Evolutionary conservation across 37 sponge, comb jelly and placozoan species (phyloP).

Genomic region (Hormiphora californensis): DNA sequence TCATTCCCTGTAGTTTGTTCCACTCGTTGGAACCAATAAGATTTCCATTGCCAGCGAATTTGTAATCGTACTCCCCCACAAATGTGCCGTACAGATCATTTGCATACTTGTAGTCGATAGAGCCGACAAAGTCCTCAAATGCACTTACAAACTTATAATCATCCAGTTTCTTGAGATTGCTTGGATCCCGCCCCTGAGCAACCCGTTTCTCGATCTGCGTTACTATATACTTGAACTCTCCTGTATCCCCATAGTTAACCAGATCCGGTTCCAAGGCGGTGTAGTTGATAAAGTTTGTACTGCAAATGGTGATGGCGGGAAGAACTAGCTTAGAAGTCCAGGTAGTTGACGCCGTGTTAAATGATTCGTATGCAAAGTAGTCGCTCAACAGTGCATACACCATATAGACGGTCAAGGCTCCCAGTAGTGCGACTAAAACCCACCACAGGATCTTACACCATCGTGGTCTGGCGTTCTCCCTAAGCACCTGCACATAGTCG

Average conservation of each 20-base stretch:
- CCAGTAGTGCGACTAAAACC: not conserved
- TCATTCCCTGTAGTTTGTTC: not conserved
- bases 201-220: too few relatives aligned
- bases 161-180: too few relatives aligned
- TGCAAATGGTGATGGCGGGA: constrained; percentile 44
- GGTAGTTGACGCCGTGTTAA: not conserved
- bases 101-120: not conserved
- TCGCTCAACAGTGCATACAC: not conserved
- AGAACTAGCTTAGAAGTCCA: not conserved
- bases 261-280: not conserved
- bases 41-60: not conserved
- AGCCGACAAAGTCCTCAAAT: too few relatives aligned
- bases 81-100: not conserved
- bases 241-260: too few relatives aligned
- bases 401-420: not conserved
- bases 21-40: not conserved
- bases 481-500: constrained; percentile 3
- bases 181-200: too few relatives aligned
- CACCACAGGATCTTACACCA: constrained; percentile 20
- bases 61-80: not conserved
- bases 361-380: constrained; percentile 22
- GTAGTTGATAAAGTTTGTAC: not conserved
- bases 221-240: too few relatives aligned
- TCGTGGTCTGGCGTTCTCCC: not conserved
- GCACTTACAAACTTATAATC: too few relatives aligned